Evolutionary conservation across 2,888 invertebrate genomes (phyloP), one percentile per base, ranked within the genome.

Genomic region (Lepeophtheirus nordmannii): DNA sequence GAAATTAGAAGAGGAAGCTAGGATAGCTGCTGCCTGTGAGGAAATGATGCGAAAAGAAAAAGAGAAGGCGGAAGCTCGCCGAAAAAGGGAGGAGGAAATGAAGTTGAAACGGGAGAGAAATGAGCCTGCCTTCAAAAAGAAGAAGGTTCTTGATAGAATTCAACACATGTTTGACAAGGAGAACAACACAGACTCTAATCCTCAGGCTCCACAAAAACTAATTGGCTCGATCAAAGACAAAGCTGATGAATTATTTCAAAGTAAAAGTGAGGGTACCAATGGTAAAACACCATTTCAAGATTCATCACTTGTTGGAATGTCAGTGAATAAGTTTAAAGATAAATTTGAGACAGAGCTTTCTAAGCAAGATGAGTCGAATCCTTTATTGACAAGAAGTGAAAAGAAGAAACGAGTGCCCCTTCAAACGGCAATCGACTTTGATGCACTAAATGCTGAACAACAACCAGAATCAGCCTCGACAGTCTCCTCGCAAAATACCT

Each of bases 31-130:
- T 61, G 61, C 61, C 2, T 61, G n/a, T 61, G 61, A 61, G 38
- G n/a, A 61, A 61, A 61, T 61, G 61, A n/a, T 61, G 23, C n/a
- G n/a, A 30, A 23, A 61, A 10, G 61, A 61, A 39, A 61, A 61
- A 37, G n/a, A n/a, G 5, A 61, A 61, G 37, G 61, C 61, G 5
- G 61, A 61, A n/a, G n/a, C n/a, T n/a, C 22, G 61, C 22, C 22
- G 39, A 12, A 20, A 61, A 20, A 22, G 37, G 22, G 61, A 61
- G 5, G n/a, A 61, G 9, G 61, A 61, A 61, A 12, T n/a, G 5
- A 61, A 61, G 39, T 22, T 12, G n/a, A 37, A 5, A 20, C 20
- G 61, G 5, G 61, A 61, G 61, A 61, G 37, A 38, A 30, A 22
- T 7, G 61, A 61, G 61, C 61, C 61, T 37, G 61, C 61, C 37